A percentile compares a stretch with the other conserved stretches of the same genome.
Evolutionary conservation across 2,888 invertebrate species (phyloP).

Genomic region (Dynastes maya): DNA sequence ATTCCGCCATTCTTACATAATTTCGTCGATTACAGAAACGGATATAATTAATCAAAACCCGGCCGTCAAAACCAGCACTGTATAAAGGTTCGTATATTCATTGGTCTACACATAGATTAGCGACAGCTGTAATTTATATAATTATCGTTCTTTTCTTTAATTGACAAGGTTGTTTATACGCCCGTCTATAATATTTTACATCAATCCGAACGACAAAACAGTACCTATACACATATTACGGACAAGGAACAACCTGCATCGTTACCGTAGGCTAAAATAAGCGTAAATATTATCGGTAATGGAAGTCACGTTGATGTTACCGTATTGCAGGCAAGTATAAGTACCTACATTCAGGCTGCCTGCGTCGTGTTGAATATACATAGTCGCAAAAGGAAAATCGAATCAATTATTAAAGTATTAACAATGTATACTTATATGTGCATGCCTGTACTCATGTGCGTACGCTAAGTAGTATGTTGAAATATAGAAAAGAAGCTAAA

Average conservation of each 20-base stretch:
- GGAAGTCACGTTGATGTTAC: too few species aligned
- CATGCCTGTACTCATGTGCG: too few species aligned
- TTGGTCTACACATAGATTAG: slow-evolving; percentile 2
- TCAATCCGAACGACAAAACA: slow-evolving; percentile 2
- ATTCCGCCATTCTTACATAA: slow-evolving; percentile 6
- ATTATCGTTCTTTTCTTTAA: slow-evolving; percentile 33
- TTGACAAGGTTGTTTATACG: slow-evolving; percentile 37
- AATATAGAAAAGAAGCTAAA: too few species aligned
- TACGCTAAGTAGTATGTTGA: too few species aligned
- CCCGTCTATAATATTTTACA: slow-evolving; percentile 19
- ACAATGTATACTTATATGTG: too few species aligned
- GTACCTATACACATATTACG: not conserved
- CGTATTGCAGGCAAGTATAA: not conserved
- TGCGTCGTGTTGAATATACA: not conserved
- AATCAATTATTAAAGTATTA: slow-evolving; percentile 16
- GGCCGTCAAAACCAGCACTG: too few species aligned
- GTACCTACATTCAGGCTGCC: not conserved
- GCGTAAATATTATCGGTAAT: too few species aligned
- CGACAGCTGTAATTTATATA: slow-evolving; percentile 36
- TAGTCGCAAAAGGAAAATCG: slow-evolving; percentile 8
- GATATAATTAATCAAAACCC: slow-evolving; percentile 35
- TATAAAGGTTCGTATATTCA: too few species aligned
- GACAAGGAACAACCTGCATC: too few species aligned
- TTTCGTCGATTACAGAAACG: slow-evolving; percentile 32
- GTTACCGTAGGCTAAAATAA: too few species aligned